Evolutionary conservation across 2,888 invertebrate genomes (phyloP).

Genomic region (Heteropelma amictum): DNA sequence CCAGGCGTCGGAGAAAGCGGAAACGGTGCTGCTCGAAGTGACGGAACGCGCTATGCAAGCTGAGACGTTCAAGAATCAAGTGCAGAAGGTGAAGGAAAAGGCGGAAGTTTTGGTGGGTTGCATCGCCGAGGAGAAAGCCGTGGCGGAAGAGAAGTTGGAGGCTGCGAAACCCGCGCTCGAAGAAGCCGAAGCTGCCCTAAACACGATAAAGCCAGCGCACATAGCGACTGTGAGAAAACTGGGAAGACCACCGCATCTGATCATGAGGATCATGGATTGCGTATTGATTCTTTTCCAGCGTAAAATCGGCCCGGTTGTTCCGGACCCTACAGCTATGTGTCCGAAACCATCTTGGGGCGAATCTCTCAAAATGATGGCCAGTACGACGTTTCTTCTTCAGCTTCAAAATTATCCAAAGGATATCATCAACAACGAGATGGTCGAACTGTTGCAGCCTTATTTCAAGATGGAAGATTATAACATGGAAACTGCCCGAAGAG

Average conservation of each 20-base stretch:
- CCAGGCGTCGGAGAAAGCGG: conserved; percentile 95
- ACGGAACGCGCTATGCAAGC: conserved; percentile 97
- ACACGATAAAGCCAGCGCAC: conserved; percentile 97
- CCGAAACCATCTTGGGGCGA: conserved; percentile 98
- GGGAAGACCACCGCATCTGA: conserved; percentile 96
- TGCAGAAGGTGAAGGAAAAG: conserved; percentile 96
- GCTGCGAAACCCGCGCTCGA: conserved; percentile 97
- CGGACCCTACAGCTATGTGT: conserved; percentile 89
- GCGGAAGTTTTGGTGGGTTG: conserved; percentile 92
- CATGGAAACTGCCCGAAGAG: conserved; percentile 96
- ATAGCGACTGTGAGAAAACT: conserved; percentile 96
- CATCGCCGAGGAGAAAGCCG: conserved; percentile 93
- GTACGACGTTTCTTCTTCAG: conserved; percentile 93
- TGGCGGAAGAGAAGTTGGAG: conserved; percentile 95
- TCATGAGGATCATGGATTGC: conserved; percentile 99
- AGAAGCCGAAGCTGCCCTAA: conserved; percentile 95
- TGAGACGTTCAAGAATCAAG: conserved; percentile 96
- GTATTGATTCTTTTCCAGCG: conserved; percentile 95
- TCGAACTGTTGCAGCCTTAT: conserved; percentile 94
- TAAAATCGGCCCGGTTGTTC: conserved; percentile 86
- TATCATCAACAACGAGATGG: conserved; percentile 97
- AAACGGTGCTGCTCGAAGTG: conserved; percentile 91
- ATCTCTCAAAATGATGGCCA: conserved; percentile 98
- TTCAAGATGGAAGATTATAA: conserved; percentile 98
- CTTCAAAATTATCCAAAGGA: conserved; percentile 97